These are phyloP conservation scores for Meloidogyne floridensis DNA, from an alignment of 1,140 invertebrate species.

Conservation along the genomic window DNA sequence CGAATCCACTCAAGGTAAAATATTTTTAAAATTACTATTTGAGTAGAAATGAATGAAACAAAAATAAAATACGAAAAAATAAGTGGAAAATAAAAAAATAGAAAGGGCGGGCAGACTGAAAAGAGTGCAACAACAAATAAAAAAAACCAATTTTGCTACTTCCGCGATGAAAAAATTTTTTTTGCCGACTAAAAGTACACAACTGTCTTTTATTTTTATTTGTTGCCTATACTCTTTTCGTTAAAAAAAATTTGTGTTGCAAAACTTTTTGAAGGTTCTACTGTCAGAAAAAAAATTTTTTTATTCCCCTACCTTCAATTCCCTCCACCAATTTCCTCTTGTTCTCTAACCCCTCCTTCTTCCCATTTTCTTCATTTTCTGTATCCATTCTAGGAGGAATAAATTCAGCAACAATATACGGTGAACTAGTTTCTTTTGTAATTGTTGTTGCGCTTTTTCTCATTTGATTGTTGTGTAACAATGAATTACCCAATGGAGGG, in stretches of 20 bases:
- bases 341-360: neutral
- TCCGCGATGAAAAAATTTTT: neutral
- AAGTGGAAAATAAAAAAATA: neutral
- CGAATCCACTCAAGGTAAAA: neutral
- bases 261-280: neutral
- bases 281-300: neutral
- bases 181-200: constrained; percentile 1
- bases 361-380: constrained; percentile 2
- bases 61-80: neutral
- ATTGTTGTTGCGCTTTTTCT: neutral
- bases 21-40: neutral
- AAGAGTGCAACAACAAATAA: neutral
- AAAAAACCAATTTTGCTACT: neutral
- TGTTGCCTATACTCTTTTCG: neutral
- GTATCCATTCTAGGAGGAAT: neutral
- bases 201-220: neutral
- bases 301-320: neutral
- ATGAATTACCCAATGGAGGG: neutral
- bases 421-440: neutral
- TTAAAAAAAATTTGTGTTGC: neutral
- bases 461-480: constrained; percentile 1
- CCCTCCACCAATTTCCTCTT: neutral
- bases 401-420: constrained; percentile 5
- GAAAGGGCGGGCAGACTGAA: neutral
- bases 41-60: neutral